phyloP scores from a whole-genome alignment of 2,797 vertebrate species.

The Geotrypetes seraphini region DNA sequence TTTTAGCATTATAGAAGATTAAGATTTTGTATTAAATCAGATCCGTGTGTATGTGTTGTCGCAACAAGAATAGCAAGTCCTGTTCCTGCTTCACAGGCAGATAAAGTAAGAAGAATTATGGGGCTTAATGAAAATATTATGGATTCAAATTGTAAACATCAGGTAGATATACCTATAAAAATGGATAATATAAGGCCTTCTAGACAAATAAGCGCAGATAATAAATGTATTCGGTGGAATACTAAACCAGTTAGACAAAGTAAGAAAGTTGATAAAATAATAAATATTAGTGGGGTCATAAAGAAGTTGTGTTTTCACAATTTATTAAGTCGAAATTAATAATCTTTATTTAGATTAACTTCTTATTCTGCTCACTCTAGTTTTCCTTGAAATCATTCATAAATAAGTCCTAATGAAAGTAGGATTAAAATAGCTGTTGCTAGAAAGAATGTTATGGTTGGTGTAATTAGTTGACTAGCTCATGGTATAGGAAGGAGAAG shows the following conservation, averaged over 20 bases:
- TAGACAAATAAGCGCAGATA: constrained; percentile 12
- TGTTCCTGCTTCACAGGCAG: constrained; percentile 23
- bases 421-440: too few relatives aligned
- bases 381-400: too few relatives aligned
- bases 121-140: too few relatives aligned
- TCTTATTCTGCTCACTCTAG: constrained; percentile 31
- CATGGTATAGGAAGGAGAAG: background rate
- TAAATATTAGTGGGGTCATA: constrained; percentile 8
- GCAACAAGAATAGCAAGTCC: constrained; percentile 19
- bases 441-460: too few relatives aligned
- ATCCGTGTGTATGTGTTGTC: constrained; percentile 7
- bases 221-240: constrained; percentile 9
- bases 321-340: constrained; percentile 40
- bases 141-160: too few relatives aligned
- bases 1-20: constrained; percentile 41
- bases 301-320: background rate
- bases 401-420: too few relatives aligned
- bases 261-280: constrained; percentile 4
- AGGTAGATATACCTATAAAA: background rate
- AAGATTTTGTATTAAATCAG: constrained; percentile 6
- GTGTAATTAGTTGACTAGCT: too few relatives aligned
- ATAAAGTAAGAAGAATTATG: constrained; percentile 3
- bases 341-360: constrained; percentile 30
- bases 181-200: constrained; percentile 26
- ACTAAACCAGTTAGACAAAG: too few relatives aligned